phyloP scores from a whole-genome alignment of 2,113 vertebrate genomes.

The Orcinus orca region DNA sequence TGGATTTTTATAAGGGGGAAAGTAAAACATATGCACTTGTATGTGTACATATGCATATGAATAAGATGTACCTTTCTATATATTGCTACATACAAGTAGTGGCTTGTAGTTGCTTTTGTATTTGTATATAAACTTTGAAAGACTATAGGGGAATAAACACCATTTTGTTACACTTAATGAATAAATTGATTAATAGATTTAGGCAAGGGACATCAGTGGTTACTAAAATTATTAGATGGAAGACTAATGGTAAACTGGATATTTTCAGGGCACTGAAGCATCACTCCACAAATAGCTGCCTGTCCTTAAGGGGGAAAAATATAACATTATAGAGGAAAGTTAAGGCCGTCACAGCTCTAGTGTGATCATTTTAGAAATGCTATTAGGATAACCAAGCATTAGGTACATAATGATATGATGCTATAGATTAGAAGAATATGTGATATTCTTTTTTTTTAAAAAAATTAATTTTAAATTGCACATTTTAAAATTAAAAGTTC shows the following conservation, averaged over 20 bases:
- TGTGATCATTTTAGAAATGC: neutral
- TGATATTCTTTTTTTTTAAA: neutral
- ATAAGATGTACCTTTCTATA: neutral
- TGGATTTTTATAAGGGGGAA: neutral
- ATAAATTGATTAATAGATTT: neutral
- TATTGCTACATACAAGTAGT: neutral
- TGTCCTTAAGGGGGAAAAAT: neutral
- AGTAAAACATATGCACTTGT: neutral
- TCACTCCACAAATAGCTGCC: neutral
- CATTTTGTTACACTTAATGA: neutral
- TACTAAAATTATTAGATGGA: neutral
- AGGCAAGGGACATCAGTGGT: neutral
- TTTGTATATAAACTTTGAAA: neutral
- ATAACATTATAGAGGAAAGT: neutral
- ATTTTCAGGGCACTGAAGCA: neutral
- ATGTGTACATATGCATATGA: neutral
- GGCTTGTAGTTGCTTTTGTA: neutral
- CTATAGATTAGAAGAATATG: neutral
- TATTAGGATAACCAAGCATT: neutral
- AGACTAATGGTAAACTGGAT: neutral
- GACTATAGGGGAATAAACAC: neutral
- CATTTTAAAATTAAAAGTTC: neutral
- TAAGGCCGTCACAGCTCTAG: neutral
- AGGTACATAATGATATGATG: accelerated
- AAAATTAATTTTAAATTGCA: neutral